Base-by-base conservation (phyloP, 2,888 invertebrate species). In the Troides oblongomaculatus region DNA sequence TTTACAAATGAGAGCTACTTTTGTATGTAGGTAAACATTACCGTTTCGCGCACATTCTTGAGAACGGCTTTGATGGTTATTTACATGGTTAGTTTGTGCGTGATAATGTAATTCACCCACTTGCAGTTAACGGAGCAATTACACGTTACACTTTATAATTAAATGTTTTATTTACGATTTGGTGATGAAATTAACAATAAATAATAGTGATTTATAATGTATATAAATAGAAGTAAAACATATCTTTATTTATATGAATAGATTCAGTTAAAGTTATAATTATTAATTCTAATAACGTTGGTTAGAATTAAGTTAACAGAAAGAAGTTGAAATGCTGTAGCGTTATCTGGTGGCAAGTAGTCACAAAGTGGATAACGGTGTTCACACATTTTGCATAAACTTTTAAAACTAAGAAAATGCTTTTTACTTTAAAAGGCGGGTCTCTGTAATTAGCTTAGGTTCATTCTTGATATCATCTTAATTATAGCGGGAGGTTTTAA, bases 31-130 rank as follows among this genome's bases (percentile, higher is more conserved):
- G 66, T 70, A 63, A 63, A 63, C 43, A 43, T 63, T 58, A 70
- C 66, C 56, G 66, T 70, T 66, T 60, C 17, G 25, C 36, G 43
- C 43, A 70, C 66, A 70, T 30, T 60, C 56, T 50, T 43, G 61
- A 50, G 50, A 56, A 1, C 69, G 66, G 66, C 56, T 66, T 70
- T 66, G 66, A 64, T 70, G 62, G 69, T 66, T 36, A 70, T 70
- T 70, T 70, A 70, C 66, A 66, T 66, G 66, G 66, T 70, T 56
- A 56, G 70, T 70, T 70, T 64, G 64, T 61, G 64, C 63, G 64
- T 57, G 70, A 60, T 67, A 70, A 70, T 67, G 57, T 60, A 67
- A 70, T 67, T 70, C 64, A 67, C 56, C 67, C 61, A 46, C 61
- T 64, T 67, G 56, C n/a, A 64, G 61, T 46, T 70, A 70, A 66